Evolutionary conservation across 2,888 invertebrate genomes (phyloP).

Genomic region (Eilema sororculum): DNA sequence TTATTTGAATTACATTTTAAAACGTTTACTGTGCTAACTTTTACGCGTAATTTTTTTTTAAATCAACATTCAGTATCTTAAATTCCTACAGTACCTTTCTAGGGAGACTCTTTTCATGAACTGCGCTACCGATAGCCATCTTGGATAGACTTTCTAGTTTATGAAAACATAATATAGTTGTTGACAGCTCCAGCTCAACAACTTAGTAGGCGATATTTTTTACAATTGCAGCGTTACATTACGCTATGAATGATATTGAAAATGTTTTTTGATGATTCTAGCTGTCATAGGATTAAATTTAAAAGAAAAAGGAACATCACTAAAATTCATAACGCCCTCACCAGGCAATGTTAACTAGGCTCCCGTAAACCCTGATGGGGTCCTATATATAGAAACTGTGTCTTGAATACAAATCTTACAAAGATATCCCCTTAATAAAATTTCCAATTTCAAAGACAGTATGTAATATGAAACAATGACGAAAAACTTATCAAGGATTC

Average conservation of each 20-base stretch:
- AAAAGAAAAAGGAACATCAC: no score
- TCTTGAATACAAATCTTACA: slow-evolving; percentile 3
- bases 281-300: not conserved
- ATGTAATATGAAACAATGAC: slow-evolving; percentile 59
- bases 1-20: not conserved
- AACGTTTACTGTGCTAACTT: not conserved
- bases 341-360: no score
- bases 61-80: not conserved
- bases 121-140: not conserved
- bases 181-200: no score
- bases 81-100: not conserved
- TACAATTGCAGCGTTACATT: no score
- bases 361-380: no score
- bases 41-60: not conserved
- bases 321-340: no score
- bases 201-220: no score
- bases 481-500: slow-evolving; percentile 60
- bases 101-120: not conserved
- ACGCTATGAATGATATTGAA: not conserved
- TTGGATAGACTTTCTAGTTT: not conserved
- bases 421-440: slow-evolving; percentile 20
- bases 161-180: no score
- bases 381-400: no score
- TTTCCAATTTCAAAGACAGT: slow-evolving; percentile 38
- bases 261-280: not conserved